Conservation (phyloP, 2,113 vertebrate species). For the Nyctereutes procyonoides region DNA sequence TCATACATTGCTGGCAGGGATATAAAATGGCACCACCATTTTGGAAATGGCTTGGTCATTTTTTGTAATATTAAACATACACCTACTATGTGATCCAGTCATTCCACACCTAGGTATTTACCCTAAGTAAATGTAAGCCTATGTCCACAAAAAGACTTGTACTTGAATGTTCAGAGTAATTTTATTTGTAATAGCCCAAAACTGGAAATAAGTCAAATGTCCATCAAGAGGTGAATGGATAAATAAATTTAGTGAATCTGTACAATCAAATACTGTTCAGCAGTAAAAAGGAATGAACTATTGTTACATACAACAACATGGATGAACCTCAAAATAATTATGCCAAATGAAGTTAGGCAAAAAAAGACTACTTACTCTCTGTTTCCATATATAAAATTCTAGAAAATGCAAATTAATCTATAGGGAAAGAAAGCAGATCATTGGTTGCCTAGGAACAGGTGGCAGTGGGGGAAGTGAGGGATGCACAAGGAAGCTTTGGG, state of each 20-base stretch:
- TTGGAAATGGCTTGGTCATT: neutral
- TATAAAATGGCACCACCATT: neutral
- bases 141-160: neutral
- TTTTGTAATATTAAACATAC: neutral
- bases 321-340: constrained; percentile 39
- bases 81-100: neutral
- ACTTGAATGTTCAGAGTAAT: neutral
- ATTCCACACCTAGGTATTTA: neutral
- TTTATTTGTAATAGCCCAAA: neutral
- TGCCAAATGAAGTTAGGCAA: constrained; percentile 19
- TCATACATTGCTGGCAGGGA: neutral
- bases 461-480: neutral
- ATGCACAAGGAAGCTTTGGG: neutral
- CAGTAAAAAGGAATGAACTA: neutral
- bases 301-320: neutral
- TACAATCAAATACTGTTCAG: neutral
- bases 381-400: constrained; percentile 47
- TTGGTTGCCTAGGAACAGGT: constrained; percentile 44
- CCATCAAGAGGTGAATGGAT: neutral
- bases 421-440: constrained; percentile 41
- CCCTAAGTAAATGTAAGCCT: neutral
- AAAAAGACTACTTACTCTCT: constrained; percentile 2
- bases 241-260: neutral
- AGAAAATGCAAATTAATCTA: constrained; percentile 59
- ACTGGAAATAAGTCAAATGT: neutral